Evolutionary conservation across 1,140 invertebrate genomes (phyloP), one percentile per base, ranked within the genome.

Genomic region (Papilio machaon): DNA sequence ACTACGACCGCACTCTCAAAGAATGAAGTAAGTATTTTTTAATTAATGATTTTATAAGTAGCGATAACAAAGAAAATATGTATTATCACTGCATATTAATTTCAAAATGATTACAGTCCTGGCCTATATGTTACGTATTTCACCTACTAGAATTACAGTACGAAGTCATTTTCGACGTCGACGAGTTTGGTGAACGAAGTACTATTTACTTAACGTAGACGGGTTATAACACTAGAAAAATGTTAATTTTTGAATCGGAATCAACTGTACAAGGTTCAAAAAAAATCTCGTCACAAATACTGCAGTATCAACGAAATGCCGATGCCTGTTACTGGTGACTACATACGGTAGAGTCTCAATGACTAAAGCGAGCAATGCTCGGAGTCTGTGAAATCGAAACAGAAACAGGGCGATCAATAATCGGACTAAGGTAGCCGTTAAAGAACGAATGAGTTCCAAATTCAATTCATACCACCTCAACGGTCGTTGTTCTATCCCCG

Each of bases 1-100:
- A 38, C 88, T 97, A 47, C 93, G 96, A 83, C 95, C 95, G 79
- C 96, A 96, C 92, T 96, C 97, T 9, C 92, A 94, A 84, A 86
- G 95, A 83, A 96, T 96, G 76, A 97, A 95, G 96, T 97, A 95
- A 94, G 87, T 87, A 8, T 15, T 83, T 83, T 81, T n/a, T 19
- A 52, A 52, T 3, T 82, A 73, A 54, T 54, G 1, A 54, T 17
- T 54, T 54, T 17, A 54, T 17, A 52, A 52, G 3, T 52, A 13
- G 10, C 49, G 38, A 43, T 6, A 43, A 43, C 38, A 43, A 30
- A 30, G 23, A 30, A 30, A 30, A 6, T 2, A 43, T 43, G 38
- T 43, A 43, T 43, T 0, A 43, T 43, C 38, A 43, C 7, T 43
- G 7, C 38, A 43, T 43, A 43, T 43, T 43, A 4, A 43, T 43